These are phyloP conservation scores for Cheilosia grossa DNA, from an alignment of 2,888 invertebrate genomes.

Conservation along the genomic window DNA sequence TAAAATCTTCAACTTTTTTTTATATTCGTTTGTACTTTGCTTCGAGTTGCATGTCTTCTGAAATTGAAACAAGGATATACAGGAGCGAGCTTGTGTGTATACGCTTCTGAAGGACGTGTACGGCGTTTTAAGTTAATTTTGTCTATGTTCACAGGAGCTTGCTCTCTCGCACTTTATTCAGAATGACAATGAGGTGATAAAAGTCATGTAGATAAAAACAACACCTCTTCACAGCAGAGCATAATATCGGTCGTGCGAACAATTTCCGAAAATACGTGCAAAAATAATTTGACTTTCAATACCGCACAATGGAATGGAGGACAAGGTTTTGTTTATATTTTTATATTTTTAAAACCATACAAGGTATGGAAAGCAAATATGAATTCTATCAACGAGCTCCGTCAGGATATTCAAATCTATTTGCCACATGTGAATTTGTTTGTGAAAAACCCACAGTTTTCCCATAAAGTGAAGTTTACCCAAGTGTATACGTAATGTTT, in stretches of 20 bases:
- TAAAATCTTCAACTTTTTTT: conserved; percentile 45
- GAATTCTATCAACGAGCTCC: neutral
- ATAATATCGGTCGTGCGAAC: conserved; percentile 36
- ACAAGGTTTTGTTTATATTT: neutral
- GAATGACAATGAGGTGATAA: conserved; percentile 71
- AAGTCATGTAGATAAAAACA: conserved; percentile 51
- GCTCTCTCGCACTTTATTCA: conserved; percentile 59
- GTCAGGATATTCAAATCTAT: neutral
- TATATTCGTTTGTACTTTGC: conserved; percentile 35
- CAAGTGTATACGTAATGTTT: neutral
- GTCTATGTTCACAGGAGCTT: conserved; percentile 18
- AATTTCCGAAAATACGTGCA: conserved; percentile 35
- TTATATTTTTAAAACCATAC: neutral
- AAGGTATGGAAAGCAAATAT: neutral
- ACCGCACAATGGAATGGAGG: neutral
- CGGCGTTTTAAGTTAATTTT: conserved; percentile 72
- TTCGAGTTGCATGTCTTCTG: conserved; percentile 48
- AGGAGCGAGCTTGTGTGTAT: conserved; percentile 35
- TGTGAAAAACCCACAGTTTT: neutral
- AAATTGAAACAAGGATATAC: conserved; percentile 63
- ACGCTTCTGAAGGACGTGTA: conserved; percentile 56
- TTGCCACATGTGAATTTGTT: neutral
- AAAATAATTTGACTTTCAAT: conserved; percentile 23
- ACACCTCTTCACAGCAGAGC: conserved; percentile 14
- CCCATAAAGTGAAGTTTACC: neutral